Conservation (phyloP, 2,113 vertebrate species). For the Heloderma charlesbogerti region DNA sequence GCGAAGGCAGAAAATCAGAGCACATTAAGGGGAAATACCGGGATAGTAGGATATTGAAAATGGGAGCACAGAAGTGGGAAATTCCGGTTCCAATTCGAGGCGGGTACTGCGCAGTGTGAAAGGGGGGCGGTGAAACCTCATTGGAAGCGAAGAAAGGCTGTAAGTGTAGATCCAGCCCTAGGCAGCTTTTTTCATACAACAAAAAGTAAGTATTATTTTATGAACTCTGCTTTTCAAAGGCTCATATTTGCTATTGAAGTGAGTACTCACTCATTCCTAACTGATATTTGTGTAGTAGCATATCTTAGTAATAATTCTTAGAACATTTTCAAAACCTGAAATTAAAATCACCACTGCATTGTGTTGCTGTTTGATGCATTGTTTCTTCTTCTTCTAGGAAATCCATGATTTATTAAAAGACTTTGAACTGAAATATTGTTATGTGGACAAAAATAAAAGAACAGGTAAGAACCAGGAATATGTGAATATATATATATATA, state of each 20-base stretch:
- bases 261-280: not conserved
- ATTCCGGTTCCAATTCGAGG: too few species aligned
- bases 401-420: conserved; percentile 94
- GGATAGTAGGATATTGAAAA: too few species aligned
- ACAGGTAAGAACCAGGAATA: conserved; percentile 85
- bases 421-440: conserved; percentile 97
- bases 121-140: too few species aligned
- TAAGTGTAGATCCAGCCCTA: too few species aligned
- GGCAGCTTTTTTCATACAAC: not conserved
- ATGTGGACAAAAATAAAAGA: conserved; percentile 97
- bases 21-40: too few species aligned
- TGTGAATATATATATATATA: accelerated
- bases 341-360: conserved; percentile 3
- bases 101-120: too few species aligned
- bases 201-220: conserved; percentile 28
- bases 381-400: conserved; percentile 82
- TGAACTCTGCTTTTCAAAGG: not conserved
- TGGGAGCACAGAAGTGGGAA: too few species aligned
- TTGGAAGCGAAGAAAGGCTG: too few species aligned
- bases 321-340: not conserved
- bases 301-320: conserved; percentile 48
- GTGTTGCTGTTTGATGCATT: conserved; percentile 6
- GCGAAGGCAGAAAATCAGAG: too few species aligned
- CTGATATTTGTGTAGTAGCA: conserved; percentile 24
- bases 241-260: conserved; percentile 13